A percentile compares a stretch with the other conserved stretches of the same genome.
Conservation (phyloP, 2,113 vertebrate genomes). For the Proteles cristata region DNA sequence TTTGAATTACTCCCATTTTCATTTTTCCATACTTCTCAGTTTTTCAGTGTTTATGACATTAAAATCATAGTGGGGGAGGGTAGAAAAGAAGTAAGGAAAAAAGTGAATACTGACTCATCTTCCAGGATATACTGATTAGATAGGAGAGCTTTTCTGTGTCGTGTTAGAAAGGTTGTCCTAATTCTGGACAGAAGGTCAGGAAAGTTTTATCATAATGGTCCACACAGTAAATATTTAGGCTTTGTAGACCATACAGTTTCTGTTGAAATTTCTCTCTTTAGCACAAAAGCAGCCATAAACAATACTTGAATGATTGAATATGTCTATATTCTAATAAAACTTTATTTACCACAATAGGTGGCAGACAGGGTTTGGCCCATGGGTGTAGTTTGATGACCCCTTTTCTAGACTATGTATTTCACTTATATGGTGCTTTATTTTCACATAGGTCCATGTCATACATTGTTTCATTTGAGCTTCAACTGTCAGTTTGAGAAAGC, state of each 20-base stretch:
- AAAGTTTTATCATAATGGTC: neutral
- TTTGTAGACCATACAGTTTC: neutral
- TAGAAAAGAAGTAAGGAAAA: neutral
- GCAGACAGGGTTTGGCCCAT: neutral
- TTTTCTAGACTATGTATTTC: neutral
- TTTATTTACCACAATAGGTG: neutral
- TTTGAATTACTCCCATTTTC: slow-evolving; percentile 70
- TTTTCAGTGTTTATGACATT: slow-evolving; percentile 56
- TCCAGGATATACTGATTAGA: neutral
- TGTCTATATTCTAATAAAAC: neutral
- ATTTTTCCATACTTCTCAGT: slow-evolving; percentile 63
- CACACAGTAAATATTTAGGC: neutral
- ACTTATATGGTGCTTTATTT: neutral
- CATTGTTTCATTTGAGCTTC: neutral
- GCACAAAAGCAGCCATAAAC: neutral
- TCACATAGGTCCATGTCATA: neutral
- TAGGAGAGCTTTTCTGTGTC: neutral
- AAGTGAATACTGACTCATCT: neutral
- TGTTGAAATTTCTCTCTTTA: neutral
- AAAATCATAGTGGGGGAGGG: neutral
- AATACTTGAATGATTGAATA: neutral
- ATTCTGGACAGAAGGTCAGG: neutral
- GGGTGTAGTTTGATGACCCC: neutral
- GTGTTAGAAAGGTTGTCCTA: neutral
- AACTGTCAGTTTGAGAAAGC: neutral